A percentile compares a stretch with the other conserved stretches of the same genome.
These are phyloP conservation scores for Pollenia labialis DNA, from an alignment of 2,888 invertebrate species.

Conservation along the genomic window DNA sequence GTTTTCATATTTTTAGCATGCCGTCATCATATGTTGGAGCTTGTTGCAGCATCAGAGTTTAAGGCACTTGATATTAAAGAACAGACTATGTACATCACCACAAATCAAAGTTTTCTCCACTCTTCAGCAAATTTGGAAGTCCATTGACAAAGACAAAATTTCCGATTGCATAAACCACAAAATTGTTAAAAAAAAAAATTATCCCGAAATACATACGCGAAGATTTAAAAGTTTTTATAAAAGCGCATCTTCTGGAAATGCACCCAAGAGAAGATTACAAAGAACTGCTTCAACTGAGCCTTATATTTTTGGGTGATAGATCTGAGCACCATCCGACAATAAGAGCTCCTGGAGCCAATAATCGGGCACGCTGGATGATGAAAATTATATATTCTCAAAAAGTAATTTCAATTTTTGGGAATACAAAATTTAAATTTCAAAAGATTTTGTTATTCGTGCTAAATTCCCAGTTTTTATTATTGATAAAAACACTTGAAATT, in stretches of 20 bases:
- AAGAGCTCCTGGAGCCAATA: conserved; percentile 11
- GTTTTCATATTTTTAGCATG: background rate
- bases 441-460: no score
- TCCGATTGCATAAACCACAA: background rate
- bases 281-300: background rate
- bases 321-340: conserved; percentile 4
- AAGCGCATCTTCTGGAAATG: background rate
- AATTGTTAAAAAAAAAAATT: background rate
- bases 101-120: background rate
- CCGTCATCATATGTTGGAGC: background rate
- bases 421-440: no score
- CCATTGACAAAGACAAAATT: background rate
- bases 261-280: background rate
- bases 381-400: conserved; percentile 42
- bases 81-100: background rate
- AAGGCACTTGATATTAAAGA: background rate
- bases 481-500: no score
- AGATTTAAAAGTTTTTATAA: background rate
- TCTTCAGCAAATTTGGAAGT: background rate
- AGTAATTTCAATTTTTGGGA: no score
- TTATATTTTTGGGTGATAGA: background rate
- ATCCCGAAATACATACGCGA: background rate
- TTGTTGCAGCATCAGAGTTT: background rate
- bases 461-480: no score
- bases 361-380: conserved; percentile 16